These are phyloP conservation scores for Phymorhynchus buccinoides DNA, from an alignment of 1,140 invertebrate species.

Conservation along the genomic window DNA sequence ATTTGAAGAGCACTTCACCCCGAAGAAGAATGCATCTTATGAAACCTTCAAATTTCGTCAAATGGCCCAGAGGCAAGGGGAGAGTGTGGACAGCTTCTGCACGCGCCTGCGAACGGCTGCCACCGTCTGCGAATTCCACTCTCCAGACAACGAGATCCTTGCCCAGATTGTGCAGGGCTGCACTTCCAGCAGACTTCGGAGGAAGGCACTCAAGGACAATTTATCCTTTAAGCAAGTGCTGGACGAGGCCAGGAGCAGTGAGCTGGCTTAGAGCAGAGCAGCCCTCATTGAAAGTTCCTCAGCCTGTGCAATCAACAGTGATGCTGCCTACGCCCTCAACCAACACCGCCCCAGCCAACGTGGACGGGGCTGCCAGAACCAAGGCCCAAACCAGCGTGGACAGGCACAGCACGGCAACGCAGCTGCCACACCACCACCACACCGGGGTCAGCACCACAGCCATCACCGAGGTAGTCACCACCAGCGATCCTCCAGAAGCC, in stretches of 20 bases:
- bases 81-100: not conserved
- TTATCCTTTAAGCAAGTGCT: not conserved
- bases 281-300: not conserved
- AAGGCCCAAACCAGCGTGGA: too few species aligned
- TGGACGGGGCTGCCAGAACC: too few species aligned
- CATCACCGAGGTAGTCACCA: too few species aligned
- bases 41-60: not conserved
- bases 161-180: not conserved
- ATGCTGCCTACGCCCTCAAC: too few species aligned
- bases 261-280: not conserved
- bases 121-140: not conserved
- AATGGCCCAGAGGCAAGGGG: not conserved
- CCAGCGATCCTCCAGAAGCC: too few species aligned
- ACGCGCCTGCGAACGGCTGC: not conserved
- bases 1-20: not conserved
- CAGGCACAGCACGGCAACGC: not conserved
- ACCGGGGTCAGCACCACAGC: too few species aligned
- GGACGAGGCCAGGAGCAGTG: not conserved
- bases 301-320: too few species aligned
- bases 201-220: not conserved
- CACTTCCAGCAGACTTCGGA: not conserved
- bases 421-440: too few species aligned
- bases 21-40: not conserved
- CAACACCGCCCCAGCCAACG: too few species aligned
- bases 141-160: not conserved